Conservation (phyloP, 1,140 invertebrate genomes). For the Wasmannia auropunctata region DNA sequence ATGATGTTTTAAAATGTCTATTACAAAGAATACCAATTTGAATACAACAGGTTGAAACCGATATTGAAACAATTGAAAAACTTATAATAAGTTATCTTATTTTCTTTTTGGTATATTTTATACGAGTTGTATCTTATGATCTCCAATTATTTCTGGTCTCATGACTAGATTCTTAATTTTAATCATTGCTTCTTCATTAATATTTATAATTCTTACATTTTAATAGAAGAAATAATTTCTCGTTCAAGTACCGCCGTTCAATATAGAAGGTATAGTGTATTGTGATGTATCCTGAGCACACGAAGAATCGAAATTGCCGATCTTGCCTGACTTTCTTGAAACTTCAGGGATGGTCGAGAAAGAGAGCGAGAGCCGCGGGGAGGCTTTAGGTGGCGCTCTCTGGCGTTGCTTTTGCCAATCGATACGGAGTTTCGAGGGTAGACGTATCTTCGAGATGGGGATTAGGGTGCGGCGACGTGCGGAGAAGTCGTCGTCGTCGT, state of each 20-base stretch:
- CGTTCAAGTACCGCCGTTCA: not conserved
- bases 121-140: not conserved
- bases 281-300: not conserved
- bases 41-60: too few relatives aligned
- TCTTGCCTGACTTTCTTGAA: constrained; percentile 36
- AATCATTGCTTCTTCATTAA: not conserved
- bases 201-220: not conserved
- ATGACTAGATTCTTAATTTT: not conserved
- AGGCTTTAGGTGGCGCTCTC: constrained; percentile 77
- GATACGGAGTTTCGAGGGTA: constrained; percentile 78
- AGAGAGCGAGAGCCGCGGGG: not conserved
- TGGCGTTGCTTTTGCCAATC: constrained; percentile 78
- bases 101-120: not conserved
- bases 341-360: constrained; percentile 8
- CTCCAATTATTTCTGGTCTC: not conserved
- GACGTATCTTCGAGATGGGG: constrained; percentile 81
- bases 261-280: not conserved
- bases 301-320: constrained; percentile 25
- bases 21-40: too few relatives aligned
- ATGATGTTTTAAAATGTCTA: too few relatives aligned
- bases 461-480: constrained; percentile 83
- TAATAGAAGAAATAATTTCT: not conserved
- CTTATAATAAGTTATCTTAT: not conserved
- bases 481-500: constrained; percentile 61
- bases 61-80: not conserved